Conservation (phyloP, 2,113 vertebrate genomes). For the Crotalus horridus region DNA sequence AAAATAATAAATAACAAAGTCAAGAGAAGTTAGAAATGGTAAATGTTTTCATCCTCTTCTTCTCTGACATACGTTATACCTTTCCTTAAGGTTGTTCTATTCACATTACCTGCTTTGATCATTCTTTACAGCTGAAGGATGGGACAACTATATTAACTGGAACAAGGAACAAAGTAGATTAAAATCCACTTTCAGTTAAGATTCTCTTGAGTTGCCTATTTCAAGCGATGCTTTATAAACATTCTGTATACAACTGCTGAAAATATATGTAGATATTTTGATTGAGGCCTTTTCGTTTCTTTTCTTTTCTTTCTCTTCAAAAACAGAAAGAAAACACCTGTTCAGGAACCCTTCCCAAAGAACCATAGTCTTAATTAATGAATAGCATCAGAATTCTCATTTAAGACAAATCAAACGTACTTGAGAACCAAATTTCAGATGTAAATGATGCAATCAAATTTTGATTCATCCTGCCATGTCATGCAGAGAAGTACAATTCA, state of each 20-base stretch:
- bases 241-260: slow-evolving; percentile 41
- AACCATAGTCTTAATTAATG: slow-evolving; percentile 73
- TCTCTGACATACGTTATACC: not conserved
- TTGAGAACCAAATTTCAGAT: slow-evolving; percentile 74
- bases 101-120: not conserved
- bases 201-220: slow-evolving; percentile 27
- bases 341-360: slow-evolving; percentile 62
- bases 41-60: not conserved
- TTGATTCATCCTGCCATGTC: slow-evolving; percentile 68
- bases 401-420: slow-evolving; percentile 73
- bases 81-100: not conserved
- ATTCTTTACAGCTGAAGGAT: not conserved
- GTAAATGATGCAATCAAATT: slow-evolving; percentile 73
- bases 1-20: not conserved
- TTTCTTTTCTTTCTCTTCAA: not conserved
- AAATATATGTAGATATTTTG: slow-evolving; percentile 45
- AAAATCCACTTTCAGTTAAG: slow-evolving; percentile 9
- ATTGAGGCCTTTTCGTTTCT: not conserved
- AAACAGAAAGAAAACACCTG: slow-evolving; percentile 66
- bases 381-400: slow-evolving; percentile 68
- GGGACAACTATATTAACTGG: not conserved
- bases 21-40: not conserved
- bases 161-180: slow-evolving; percentile 1
- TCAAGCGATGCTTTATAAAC: slow-evolving; percentile 44
- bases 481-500: slow-evolving; percentile 56